Percentiles rank a stretch among this genome's conserved stretches.
These are phyloP conservation scores for Bruchidius siliquastri DNA, from an alignment of 2,888 invertebrate genomes.

Conservation along the genomic window DNA sequence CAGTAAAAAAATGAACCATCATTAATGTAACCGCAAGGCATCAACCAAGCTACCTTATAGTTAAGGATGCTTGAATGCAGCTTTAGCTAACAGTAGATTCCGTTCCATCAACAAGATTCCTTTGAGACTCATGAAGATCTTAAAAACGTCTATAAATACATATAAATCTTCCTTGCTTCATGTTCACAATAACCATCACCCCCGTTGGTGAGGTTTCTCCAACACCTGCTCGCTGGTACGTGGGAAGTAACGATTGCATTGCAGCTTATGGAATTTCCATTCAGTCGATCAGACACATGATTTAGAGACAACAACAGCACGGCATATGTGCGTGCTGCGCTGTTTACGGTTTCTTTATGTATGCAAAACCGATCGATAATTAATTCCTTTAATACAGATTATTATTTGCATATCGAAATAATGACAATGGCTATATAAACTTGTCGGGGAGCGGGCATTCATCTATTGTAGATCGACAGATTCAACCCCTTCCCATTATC, in stretches of 20 bases:
- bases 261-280: not conserved
- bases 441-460: slow-evolving; percentile 32
- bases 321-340: not conserved
- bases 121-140: too few relatives aligned
- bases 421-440: slow-evolving; percentile 29
- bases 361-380: slow-evolving; percentile 5
- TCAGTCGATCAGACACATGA: not conserved
- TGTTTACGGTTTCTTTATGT: not conserved
- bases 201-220: too few relatives aligned
- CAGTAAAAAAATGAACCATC: too few relatives aligned
- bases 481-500: slow-evolving; percentile 34
- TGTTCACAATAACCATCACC: too few relatives aligned
- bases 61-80: too few relatives aligned
- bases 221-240: not conserved
- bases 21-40: too few relatives aligned
- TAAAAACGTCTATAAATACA: too few relatives aligned
- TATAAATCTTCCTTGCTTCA: too few relatives aligned
- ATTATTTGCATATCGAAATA: slow-evolving; percentile 22
- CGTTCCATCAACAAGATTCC: too few relatives aligned
- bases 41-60: too few relatives aligned
- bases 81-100: too few relatives aligned
- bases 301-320: not conserved
- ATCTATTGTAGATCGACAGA: slow-evolving; percentile 32
- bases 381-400: slow-evolving; percentile 19
- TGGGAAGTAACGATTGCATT: not conserved